Evolutionary conservation across 2,113 vertebrate species (phyloP).

Genomic region (Morone chrysops): DNA sequence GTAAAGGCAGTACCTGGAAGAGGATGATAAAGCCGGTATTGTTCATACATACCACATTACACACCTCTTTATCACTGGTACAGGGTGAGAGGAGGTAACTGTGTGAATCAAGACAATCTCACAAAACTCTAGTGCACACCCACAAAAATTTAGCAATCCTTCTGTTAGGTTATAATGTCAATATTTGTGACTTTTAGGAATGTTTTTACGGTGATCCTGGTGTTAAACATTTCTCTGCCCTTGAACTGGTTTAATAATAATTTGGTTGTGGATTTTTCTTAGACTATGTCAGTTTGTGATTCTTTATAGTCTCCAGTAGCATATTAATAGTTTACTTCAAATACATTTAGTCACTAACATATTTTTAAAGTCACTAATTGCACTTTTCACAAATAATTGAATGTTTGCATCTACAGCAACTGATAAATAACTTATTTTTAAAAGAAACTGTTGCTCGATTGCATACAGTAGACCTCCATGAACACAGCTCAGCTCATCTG

Average conservation of each 20-base stretch:
- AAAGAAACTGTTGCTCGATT: neutral
- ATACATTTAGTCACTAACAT: neutral
- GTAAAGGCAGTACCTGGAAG: neutral
- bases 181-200: neutral
- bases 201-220: neutral
- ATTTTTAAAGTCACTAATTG: neutral
- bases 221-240: neutral
- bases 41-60: neutral
- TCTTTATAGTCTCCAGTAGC: no score
- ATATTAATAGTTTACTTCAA: neutral
- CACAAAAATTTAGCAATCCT: neutral
- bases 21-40: conserved; percentile 1
- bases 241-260: neutral
- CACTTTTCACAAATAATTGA: neutral
- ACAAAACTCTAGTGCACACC: neutral
- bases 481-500: neutral
- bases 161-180: neutral
- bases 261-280: neutral
- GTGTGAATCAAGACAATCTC: neutral
- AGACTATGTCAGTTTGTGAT: neutral
- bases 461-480: neutral
- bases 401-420: neutral
- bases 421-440: neutral
- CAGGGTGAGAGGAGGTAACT: neutral
- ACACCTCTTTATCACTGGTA: neutral